A percentile compares a stretch with the other conserved stretches of the same genome.
Conservation (phyloP, 1,140 invertebrate genomes). For the Physella acuta region DNA sequence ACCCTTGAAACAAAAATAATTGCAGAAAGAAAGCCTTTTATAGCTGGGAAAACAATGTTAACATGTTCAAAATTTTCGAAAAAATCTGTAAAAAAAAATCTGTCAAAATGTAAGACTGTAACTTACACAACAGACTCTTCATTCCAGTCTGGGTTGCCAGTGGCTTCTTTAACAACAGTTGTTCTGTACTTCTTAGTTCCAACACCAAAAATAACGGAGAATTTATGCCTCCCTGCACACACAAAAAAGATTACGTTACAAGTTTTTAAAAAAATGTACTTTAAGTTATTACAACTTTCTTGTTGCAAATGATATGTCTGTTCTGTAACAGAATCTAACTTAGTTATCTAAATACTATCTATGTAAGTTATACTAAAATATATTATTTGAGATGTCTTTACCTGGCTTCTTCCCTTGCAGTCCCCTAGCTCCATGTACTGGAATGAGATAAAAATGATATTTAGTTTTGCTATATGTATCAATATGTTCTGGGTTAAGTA, state of each 20-base stretch:
- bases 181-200: conserved; percentile 53
- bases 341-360: no score
- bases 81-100: no score
- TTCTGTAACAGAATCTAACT: not conserved
- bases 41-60: no score
- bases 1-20: no score
- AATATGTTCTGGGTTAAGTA: no score
- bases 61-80: no score
- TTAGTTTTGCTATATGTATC: no score
- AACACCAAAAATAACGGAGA: conserved; percentile 56
- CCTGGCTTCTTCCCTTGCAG: conserved; percentile 45
- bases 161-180: conserved; percentile 45
- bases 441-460: conserved; percentile 25
- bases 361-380: no score
- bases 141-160: conserved; percentile 54
- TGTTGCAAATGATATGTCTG: not conserved
- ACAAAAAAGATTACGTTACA: conserved; percentile 14
- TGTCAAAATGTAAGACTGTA: no score
- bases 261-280: not conserved
- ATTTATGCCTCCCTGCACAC: conserved; percentile 52
- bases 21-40: no score
- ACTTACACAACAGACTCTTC: conserved; percentile 56
- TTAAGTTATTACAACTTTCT: not conserved
- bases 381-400: no score
- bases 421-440: conserved; percentile 46